A percentile compares a stretch with the other conserved stretches of the same genome.
phyloP scores from a whole-genome alignment of 1,140 invertebrate genomes.

The Wiebesia pumilae region DNA sequence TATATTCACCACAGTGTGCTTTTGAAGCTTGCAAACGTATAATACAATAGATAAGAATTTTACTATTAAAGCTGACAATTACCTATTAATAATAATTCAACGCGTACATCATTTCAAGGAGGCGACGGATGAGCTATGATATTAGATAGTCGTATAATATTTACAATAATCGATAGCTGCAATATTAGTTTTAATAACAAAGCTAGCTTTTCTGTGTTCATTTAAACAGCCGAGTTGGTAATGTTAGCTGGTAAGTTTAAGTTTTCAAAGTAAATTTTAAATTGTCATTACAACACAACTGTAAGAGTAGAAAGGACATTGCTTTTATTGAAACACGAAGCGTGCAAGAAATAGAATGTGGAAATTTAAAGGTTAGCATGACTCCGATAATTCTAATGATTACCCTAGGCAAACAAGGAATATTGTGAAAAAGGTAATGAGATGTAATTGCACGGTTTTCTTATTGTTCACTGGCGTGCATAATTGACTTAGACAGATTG shows the following conservation, averaged over 20 bases:
- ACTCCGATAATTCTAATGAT: constrained; percentile 36
- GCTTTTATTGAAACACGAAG: not conserved
- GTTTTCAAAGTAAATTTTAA: not conserved
- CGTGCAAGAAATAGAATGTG: not conserved
- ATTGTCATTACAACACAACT: not conserved
- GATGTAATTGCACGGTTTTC: constrained; percentile 34
- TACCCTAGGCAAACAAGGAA: constrained; percentile 31
- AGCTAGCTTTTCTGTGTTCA: not conserved
- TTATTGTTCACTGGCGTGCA: constrained; percentile 37
- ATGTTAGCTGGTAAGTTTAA: not conserved
- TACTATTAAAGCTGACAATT: not conserved
- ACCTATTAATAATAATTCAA: not conserved
- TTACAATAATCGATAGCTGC: not conserved
- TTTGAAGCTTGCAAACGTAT: not conserved
- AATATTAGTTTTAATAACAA: no score
- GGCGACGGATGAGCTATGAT: not conserved
- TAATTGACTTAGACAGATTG: not conserved
- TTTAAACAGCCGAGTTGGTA: not conserved
- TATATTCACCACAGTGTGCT: not conserved
- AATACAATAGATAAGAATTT: not conserved
- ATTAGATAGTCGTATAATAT: not conserved
- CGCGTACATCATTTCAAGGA: not conserved
- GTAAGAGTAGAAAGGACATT: not conserved
- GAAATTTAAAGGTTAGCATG: constrained; percentile 9
- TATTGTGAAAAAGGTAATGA: constrained; percentile 35